Percentiles rank a stretch among this genome's conserved stretches.
Conservation (phyloP, 1,140 invertebrate genomes). For the Asobara japonica region DNA sequence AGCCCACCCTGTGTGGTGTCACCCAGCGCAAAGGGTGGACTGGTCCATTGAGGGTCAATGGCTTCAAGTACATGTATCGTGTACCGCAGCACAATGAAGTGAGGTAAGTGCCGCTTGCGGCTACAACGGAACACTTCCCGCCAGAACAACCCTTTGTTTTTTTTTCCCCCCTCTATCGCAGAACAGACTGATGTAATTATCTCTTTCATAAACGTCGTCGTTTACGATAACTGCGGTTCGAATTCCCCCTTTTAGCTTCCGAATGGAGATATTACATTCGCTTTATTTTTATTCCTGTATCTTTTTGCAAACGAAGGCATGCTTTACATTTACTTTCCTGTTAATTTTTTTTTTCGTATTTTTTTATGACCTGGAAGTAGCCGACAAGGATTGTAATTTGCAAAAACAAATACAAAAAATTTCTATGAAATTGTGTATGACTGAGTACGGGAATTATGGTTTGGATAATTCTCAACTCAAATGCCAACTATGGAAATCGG, state of each 20-base stretch:
- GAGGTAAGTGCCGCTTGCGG: background rate
- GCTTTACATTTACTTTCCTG: too few species aligned
- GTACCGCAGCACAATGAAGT: background rate
- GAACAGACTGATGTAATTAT: slow-evolving; percentile 1
- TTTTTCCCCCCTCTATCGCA: background rate
- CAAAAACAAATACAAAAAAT: too few species aligned
- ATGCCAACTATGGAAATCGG: too few species aligned
- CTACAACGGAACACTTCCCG: slow-evolving; percentile 11
- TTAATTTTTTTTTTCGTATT: too few species aligned
- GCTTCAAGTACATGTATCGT: slow-evolving; percentile 8
- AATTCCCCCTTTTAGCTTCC: background rate
- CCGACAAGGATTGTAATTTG: too few species aligned
- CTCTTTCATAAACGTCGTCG: background rate
- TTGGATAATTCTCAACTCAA: too few species aligned
- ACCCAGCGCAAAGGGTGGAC: background rate
- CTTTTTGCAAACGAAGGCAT: too few species aligned
- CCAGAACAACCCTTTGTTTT: slow-evolving; percentile 9
- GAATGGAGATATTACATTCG: too few species aligned
- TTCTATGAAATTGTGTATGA: too few species aligned
- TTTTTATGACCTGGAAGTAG: too few species aligned
- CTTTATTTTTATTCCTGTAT: too few species aligned
- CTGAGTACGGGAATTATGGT: too few species aligned
- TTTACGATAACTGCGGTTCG: background rate
- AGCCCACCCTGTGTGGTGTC: background rate
- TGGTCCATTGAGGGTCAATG: slow-evolving; percentile 2